These are phyloP conservation scores for Drosophila silvestris DNA, from an alignment of 2,888 invertebrate species.

Conservation along the genomic window DNA sequence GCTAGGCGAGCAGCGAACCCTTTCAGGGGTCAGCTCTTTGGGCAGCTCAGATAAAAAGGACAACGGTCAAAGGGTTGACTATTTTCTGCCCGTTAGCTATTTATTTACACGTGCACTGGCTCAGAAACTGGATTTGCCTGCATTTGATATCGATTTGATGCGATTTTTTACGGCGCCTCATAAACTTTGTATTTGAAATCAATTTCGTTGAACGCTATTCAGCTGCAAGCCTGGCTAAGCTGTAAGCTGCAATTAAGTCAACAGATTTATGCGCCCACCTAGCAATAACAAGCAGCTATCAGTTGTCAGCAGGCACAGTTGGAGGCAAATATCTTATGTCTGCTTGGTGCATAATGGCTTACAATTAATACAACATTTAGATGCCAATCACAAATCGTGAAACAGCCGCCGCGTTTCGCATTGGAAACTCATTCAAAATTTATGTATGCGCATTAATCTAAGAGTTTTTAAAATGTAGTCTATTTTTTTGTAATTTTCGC, in stretches of 20 bases:
- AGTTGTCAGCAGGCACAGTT: conserved; percentile 19
- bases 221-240: conserved; percentile 31
- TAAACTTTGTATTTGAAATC: conserved; percentile 65
- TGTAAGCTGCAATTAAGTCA: conserved; percentile 56
- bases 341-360: conserved; percentile 42
- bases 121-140: conserved; percentile 55
- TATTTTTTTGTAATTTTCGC: conserved; percentile 38
- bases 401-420: conserved; percentile 22
- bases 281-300: conserved; percentile 30
- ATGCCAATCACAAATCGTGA: conserved; percentile 50
- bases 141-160: conserved; percentile 72
- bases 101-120: conserved; percentile 75
- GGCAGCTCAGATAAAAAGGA: conserved; percentile 67
- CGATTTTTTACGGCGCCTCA: conserved; percentile 72
- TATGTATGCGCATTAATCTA: conserved; percentile 49
- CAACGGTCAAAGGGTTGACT: conserved; percentile 61
- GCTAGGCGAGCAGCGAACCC: conserved; percentile 31
- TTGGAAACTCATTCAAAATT: conserved; percentile 57
- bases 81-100: conserved; percentile 46
- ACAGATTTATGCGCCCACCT: conserved; percentile 41
- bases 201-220: conserved; percentile 49
- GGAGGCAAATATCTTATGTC: conserved; percentile 32
- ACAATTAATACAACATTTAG: conserved; percentile 73
- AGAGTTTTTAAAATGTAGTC: background rate
- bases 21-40: conserved; percentile 46